These are phyloP conservation scores for Frankliniella fusca DNA, from an alignment of 2,888 invertebrate genomes.

Conservation along the genomic window DNA sequence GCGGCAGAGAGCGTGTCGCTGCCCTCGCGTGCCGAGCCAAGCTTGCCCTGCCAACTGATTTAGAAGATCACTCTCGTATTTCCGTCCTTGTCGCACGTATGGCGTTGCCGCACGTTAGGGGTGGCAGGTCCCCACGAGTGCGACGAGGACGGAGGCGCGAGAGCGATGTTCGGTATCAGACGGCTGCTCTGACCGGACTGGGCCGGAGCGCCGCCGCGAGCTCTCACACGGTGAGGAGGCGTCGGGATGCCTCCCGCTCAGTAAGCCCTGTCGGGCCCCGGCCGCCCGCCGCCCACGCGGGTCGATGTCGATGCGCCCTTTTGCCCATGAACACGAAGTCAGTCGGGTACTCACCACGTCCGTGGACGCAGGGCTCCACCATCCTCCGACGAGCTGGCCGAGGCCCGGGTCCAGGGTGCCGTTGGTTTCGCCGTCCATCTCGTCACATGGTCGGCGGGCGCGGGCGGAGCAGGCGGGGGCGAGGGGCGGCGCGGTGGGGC, in stretches of 20 bases:
- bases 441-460: not conserved
- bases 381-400: not conserved
- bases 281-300: not conserved
- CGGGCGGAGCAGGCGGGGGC: not conserved
- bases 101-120: too few species aligned
- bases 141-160: too few species aligned
- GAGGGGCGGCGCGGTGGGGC: not conserved
- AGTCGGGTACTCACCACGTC: conserved; percentile 13
- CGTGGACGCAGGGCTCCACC: not conserved
- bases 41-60: too few species aligned
- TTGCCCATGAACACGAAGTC: not conserved
- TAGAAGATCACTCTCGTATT: too few species aligned
- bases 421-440: conserved; percentile 7
- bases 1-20: too few species aligned
- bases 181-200: too few species aligned
- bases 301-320: not conserved
- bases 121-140: too few species aligned
- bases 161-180: too few species aligned
- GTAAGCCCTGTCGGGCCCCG: not conserved
- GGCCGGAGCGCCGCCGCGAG: too few species aligned
- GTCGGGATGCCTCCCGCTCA: not conserved
- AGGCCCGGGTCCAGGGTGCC: not conserved
- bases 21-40: too few species aligned
- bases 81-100: too few species aligned
- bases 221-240: not conserved